Base-by-base conservation (phyloP, 2,113 vertebrate species). In the Bubo blakistoni region DNA sequence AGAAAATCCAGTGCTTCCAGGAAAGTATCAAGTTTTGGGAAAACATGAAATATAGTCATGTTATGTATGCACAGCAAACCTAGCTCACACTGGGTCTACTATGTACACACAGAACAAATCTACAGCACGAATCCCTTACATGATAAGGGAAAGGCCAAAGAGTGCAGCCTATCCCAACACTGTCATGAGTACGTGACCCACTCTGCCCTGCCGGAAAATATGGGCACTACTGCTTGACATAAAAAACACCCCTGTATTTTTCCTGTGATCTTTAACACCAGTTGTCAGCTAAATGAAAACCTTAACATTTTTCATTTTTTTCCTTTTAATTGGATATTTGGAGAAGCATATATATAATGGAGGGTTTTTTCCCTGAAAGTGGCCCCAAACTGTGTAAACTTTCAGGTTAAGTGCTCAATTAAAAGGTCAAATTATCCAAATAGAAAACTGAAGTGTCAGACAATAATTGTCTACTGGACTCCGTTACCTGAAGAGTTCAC, bases 371-470 rank as follows among this genome's bases (percentile, higher is more conserved):
- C 20, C 47, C 13, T 19, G 19, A 69, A 49, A 51, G 57, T 7
- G 63, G 42, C 88, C 87, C 62, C 76, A n/a, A 42, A 20, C 49
- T n/a, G 51, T 91, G 77, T 62, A 84, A 96, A 95, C 93, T 55
- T 89, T 84, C 70, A 83, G 77, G 93, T 93, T 94, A 96, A 96
- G 88, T 97, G 86, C 84, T 97, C 94, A 86, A 78, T 86, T 78
- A 94, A 94, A 96, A 97, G 97, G 96, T 97, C 93, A 96, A 79
- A 95, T 94, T 66, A 89, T 61, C 72, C 70, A 93, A 90, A 95
- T 34, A 81, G 84, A 96, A 93, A 81, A 79, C 66, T 30, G 59
- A 71, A 88, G 86, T 74, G 59, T 86, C 97, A 95, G 96, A 86
- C 90, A 98, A 83, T 97, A 84, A 97, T 96, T 97, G 92, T 61